Conservation (phyloP, 2,113 vertebrate genomes). For the Dasyprocta punctata region DNA sequence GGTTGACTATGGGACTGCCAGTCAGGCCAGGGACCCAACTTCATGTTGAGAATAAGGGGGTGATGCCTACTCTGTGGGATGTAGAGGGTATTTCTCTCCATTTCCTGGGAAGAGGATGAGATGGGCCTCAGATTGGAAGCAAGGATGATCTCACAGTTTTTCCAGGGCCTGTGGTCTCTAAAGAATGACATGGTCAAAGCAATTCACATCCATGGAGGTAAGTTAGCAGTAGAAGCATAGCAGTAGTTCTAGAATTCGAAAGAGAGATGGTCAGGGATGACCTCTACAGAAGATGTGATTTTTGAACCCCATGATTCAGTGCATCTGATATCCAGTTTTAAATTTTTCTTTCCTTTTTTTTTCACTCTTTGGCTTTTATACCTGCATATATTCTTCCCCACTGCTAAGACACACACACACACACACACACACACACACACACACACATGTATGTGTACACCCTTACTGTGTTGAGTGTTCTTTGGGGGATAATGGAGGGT, state of each 20-base stretch:
- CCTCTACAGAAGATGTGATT: not conserved
- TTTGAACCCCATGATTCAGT: not conserved
- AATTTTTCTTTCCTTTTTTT: not conserved
- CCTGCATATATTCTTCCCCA: too few relatives aligned
- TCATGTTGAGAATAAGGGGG: not conserved
- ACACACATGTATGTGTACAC: too few relatives aligned
- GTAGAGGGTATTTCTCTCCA: not conserved
- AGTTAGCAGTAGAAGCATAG: not conserved
- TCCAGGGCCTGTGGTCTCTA: not conserved
- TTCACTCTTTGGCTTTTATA: not conserved
- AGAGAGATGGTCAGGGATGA: not conserved
- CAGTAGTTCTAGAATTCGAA: not conserved
- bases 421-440: not conserved
- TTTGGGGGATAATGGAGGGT: not conserved
- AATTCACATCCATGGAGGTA: too few relatives aligned
- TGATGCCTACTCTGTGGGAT: not conserved
- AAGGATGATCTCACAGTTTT: not conserved
- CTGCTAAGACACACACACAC: not conserved
- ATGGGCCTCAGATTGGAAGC: not conserved
- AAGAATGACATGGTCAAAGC: not conserved
- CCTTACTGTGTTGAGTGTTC: not conserved
- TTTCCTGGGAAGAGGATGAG: not conserved
- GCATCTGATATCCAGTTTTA: not conserved
- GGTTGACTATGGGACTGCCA: not conserved
- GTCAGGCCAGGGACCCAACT: not conserved